Base-by-base conservation (phyloP, 2,888 invertebrate species). In the Tortrix viridana region DNA sequence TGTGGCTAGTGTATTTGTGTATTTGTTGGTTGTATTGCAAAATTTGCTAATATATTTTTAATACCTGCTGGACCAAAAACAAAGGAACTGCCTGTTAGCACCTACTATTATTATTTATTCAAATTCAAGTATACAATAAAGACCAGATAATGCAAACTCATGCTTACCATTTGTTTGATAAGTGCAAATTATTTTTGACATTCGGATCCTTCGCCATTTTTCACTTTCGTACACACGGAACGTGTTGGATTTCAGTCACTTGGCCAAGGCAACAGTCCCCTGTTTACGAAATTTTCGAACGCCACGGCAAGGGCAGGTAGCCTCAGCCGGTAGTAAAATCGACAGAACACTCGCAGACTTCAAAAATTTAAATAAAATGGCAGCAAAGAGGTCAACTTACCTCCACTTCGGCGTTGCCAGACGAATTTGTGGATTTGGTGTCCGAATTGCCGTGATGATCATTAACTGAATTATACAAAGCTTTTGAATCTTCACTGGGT, bases 401-500 rank as follows among this genome's bases (percentile, higher is more conserved):
- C 88, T 92, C 89, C 67, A 81, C 79, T 75, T 91, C 92, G 69
- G 76, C 74, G 80, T 80, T 82, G 68, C 77, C 73, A 69, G 81
- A 77, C 65, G 83, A 74, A 74, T 81, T 84, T 67, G 81, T 71
- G 71, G 84, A 73, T 82, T 85, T 88, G 74, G 80, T 78, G 75
- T 92, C 92, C 73, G 84, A 81, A 80, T 84, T 85, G 60, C 74
- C 78, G 76, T 84, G 84, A 74, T 87, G 85, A 71, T 92, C 92
- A 73, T 84, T 84, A 71, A 83, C 75, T 74, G 82, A 75, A 75
- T 83, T 86, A 71, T 86, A 87, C 74, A 88, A 82, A 71, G 86
- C 82, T 82, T 90, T 93, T 61, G 90, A 84, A 79, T 93, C 93
- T 74, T 93, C 89, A 74, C 79, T 82, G 68, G 82, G 77, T 72